Evolutionary conservation across 64 coral and sea anemone genomes (phyloP).

Genomic region (Pocillopora damicornis): DNA sequence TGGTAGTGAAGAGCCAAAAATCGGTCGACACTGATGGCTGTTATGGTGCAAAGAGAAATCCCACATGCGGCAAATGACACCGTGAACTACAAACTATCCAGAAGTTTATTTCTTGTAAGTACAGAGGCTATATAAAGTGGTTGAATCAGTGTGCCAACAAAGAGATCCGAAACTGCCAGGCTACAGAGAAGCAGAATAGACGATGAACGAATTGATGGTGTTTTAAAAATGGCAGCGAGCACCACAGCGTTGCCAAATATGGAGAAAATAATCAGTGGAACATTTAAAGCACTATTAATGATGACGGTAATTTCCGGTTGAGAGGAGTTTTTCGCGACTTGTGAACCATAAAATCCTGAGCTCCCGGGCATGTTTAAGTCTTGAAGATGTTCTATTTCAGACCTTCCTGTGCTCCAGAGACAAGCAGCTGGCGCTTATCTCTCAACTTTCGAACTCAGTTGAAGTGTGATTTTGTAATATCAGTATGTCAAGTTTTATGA

Average conservation of each 20-base stretch:
- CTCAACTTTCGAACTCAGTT: no score
- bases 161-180: constrained; percentile 14
- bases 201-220: neutral
- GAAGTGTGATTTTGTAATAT: no score
- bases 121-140: constrained; percentile 8
- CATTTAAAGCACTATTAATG: constrained; percentile 1
- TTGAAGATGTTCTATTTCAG: no score
- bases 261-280: neutral
- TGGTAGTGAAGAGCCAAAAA: constrained; percentile 25
- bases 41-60: neutral
- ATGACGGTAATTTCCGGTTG: neutral
- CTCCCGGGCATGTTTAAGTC: no score
- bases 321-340: neutral
- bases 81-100: neutral
- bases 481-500: no score
- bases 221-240: neutral
- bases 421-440: no score
- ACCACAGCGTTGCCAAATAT: neutral
- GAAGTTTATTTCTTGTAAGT: neutral
- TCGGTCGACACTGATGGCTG: constrained; percentile 12
- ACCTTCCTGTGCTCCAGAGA: no score
- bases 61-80: constrained; percentile 2
- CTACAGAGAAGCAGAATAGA: constrained; percentile 2
- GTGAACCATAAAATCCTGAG: neutral
- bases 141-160: constrained; percentile 1